Base-by-base conservation (phyloP, 2,113 vertebrate species). In the Arvicanthis niloticus region DNA sequence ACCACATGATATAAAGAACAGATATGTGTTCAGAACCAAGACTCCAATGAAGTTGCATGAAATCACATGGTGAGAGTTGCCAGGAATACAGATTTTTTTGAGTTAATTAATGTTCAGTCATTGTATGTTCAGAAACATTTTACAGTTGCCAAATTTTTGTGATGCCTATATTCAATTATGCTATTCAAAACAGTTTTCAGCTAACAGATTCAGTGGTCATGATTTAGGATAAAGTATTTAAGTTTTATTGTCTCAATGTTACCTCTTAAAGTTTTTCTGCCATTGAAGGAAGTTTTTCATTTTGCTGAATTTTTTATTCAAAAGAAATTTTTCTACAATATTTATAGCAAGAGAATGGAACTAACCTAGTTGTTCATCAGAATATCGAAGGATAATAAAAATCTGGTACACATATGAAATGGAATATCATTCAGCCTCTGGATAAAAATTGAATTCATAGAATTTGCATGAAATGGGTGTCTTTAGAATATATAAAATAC, bases 201-300 rank as follows among this genome's bases (percentile, higher is more conserved):
- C 40, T 42, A 17, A 65, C 26, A 65, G 60, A 85, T 31, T 42
- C 3, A 42, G 15, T 31, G 15, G n/a, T 42, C n/a, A 9, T 62
- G 7, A 84, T 31, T 62, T 45, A 31, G 13, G 12, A 42, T 81
- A 58, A n/a, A 19, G 19, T 22, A n/a, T 56, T 81, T 56, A 73
- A 40, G 22, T 60, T 26, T 60, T n/a, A 13, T 26, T 40, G 37
- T 82, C 22, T 60, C 22, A 40, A 26, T 82, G 11, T 82, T 60
- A 60, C 37, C 0, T 78, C 31, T 93, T 92, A 91, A 84, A 96
- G 88, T 7, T 80, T 68, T 90, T 92, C 53, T 89, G 4, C 3
- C 4, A 88, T 19, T 93, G 88, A 60, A 95, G 89, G 85, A 7
- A 19, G 86, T 81, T 95, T 92, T 34, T 60, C 19, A 21, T 22